Evolutionary conservation across 30 jellyfish, hydroid and myxozoan genomes (phyloP).

Genomic region (Cassiopea xamachana): DNA sequence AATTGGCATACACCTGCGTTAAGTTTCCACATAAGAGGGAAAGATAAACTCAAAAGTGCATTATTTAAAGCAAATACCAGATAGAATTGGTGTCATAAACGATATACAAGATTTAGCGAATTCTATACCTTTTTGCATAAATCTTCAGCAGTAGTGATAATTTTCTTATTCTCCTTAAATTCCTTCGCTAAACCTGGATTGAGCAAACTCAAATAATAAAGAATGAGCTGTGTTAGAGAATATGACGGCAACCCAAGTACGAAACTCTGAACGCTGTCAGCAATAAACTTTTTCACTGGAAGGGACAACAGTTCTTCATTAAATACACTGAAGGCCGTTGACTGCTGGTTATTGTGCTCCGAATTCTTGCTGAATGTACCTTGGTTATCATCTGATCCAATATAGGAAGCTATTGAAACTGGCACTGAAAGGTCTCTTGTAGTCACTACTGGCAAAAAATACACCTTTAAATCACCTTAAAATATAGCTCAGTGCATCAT

Average conservation of each 20-base stretch:
- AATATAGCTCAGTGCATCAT: too few species aligned
- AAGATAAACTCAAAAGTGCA: not conserved
- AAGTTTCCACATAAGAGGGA: too few species aligned
- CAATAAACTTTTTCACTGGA: constrained; percentile 93
- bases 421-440: constrained; percentile 71
- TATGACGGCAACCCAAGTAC: constrained; percentile 89
- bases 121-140: constrained; percentile 82
- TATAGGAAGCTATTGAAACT: constrained; percentile 34
- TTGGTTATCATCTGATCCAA: constrained; percentile 7
- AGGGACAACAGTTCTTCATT: constrained; percentile 89
- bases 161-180: constrained; percentile 67
- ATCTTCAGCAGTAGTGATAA: constrained; percentile 62
- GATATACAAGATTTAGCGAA: not conserved
- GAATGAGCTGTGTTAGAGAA: constrained; percentile 71
- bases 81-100: not conserved
- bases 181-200: constrained; percentile 78
- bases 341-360: not conserved
- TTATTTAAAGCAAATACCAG: not conserved
- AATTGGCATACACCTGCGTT: too few species aligned
- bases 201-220: constrained; percentile 57
- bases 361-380: not conserved
- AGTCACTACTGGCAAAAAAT: constrained; percentile 67
- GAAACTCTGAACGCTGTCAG: constrained; percentile 86
- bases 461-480: not conserved
- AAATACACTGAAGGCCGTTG: constrained; percentile 64